These are phyloP conservation scores for Fregata magnificens DNA, from an alignment of 2,113 vertebrate species.

Conservation along the genomic window DNA sequence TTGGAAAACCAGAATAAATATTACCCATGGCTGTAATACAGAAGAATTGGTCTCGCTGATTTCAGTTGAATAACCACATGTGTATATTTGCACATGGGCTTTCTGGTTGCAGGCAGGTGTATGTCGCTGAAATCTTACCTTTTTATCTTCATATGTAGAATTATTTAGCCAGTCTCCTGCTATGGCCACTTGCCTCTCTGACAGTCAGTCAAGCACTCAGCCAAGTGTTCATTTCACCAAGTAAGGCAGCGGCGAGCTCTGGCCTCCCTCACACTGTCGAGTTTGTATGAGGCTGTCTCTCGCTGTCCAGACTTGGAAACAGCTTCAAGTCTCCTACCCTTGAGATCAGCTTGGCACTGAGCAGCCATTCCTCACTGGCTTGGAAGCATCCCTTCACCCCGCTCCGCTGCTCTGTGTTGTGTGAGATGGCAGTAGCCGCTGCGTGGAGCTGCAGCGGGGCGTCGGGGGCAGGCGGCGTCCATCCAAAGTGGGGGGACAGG, in stretches of 20 bases:
- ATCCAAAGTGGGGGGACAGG: accelerated
- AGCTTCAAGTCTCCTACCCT: neutral
- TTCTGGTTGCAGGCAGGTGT: neutral
- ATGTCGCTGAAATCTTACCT: neutral
- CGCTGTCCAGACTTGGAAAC: neutral
- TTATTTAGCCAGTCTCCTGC: neutral
- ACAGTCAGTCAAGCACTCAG: neutral
- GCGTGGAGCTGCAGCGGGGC: accelerated
- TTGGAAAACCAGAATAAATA: neutral
- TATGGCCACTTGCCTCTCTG: neutral
- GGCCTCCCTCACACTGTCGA: accelerated
- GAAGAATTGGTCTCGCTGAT: neutral
- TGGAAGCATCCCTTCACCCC: accelerated
- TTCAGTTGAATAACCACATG: neutral
- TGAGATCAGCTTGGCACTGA: neutral
- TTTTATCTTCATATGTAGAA: neutral
- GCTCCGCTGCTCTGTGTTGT: neutral
- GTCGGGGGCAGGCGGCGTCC: accelerated
- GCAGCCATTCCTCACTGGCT: neutral
- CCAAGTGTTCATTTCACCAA: neutral
- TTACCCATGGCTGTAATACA: neutral
- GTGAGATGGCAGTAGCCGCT: neutral
- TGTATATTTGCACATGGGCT: neutral
- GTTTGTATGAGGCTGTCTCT: neutral
- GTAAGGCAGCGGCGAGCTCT: neutral